Evolutionary conservation across 2,888 invertebrate genomes (phyloP).

Genomic region (Creontiades dilutus): DNA sequence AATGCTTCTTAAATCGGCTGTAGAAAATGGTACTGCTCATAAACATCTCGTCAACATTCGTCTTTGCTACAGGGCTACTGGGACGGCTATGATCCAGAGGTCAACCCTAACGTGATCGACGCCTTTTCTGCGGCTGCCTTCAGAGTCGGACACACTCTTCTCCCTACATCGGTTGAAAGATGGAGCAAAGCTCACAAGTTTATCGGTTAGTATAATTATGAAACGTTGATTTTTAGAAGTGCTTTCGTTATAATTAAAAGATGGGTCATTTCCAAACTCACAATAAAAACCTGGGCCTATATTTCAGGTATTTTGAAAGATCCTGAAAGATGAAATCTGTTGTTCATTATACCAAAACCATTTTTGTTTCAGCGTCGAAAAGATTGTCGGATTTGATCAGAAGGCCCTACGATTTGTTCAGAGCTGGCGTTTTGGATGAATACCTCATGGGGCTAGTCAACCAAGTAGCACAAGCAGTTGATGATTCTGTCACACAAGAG

Average conservation of each 20-base stretch:
- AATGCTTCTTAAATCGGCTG: too few relatives aligned
- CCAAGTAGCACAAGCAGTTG: conserved; percentile 96
- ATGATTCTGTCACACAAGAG: conserved; percentile 91
- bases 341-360: background rate
- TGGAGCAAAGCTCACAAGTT: conserved; percentile 98
- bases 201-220: conserved; percentile 83
- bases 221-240: background rate
- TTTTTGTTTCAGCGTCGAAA: conserved; percentile 85
- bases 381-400: conserved; percentile 92
- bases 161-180: conserved; percentile 93
- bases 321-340: background rate
- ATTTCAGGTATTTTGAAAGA: background rate
- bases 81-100: conserved; percentile 89
- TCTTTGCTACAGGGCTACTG: conserved; percentile 84
- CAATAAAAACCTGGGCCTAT: too few relatives aligned
- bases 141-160: conserved; percentile 92
- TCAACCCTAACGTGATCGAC: conserved; percentile 93
- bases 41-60: background rate
- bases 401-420: conserved; percentile 92
- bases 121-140: conserved; percentile 95
- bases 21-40: too few relatives aligned
- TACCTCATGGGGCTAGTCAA: conserved; percentile 96
- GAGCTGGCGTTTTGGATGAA: conserved; percentile 93
- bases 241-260: background rate
- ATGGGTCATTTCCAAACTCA: too few relatives aligned